A percentile compares a stretch with the other conserved stretches of the same genome.
Conservation (phyloP, 2,113 vertebrate species). For the Sminthopsis crassicaudata region DNA sequence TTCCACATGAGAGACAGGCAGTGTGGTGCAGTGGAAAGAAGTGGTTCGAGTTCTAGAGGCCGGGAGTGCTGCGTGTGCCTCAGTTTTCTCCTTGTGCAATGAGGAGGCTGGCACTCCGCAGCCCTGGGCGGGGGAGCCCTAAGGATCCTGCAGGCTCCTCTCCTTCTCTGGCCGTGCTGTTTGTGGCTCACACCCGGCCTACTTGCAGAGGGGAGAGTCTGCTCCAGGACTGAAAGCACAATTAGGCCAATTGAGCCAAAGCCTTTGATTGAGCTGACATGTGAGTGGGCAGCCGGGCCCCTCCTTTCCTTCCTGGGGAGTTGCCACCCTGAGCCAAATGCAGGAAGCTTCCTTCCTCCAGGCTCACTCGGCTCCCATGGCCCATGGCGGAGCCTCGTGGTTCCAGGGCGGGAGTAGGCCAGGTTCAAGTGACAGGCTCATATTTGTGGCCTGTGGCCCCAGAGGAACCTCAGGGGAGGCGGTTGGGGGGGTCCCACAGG, state of each 20-base stretch:
- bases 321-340: slow-evolving; percentile 11
- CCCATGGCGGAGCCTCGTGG: neutral
- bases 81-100: neutral
- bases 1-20: too few species aligned
- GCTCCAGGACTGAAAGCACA: slow-evolving; percentile 5
- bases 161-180: neutral
- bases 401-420: neutral
- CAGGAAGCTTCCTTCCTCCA: neutral
- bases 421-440: neutral
- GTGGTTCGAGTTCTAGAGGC: too few species aligned
- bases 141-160: neutral
- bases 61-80: neutral
- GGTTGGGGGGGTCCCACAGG: neutral
- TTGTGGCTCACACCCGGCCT: neutral
- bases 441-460: slow-evolving; percentile 1
- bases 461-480: neutral
- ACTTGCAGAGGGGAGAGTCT: neutral
- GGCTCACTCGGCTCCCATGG: neutral
- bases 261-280: slow-evolving; percentile 27
- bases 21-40: too few species aligned
- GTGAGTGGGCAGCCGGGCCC: slow-evolving; percentile 26
- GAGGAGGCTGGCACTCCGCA: too few species aligned
- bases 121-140: neutral
- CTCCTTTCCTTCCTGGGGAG: neutral
- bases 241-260: slow-evolving; percentile 4